Evolutionary conservation across 2,888 invertebrate species (phyloP), one percentile per base, ranked within the genome.

Genomic region (Liodrosophila aerea): DNA sequence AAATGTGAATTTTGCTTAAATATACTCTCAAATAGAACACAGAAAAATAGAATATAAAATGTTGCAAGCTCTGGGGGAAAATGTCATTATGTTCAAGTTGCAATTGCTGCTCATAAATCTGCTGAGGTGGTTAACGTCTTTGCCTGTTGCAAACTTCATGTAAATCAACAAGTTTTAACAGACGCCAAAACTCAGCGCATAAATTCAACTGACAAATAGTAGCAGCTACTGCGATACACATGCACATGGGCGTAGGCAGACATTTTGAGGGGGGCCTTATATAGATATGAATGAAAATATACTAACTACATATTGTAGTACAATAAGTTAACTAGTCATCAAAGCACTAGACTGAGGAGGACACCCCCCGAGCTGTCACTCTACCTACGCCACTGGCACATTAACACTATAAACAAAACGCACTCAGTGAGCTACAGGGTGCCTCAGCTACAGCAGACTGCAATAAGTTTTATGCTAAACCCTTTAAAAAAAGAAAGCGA

Each of bases 111-210:
- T 34, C 44, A 58, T 45, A 39, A 56, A 45, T 61, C 16, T 27
- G 16, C 16, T 37, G 41, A 7, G 12, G 2, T 15, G 56, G 36
- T 16, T 71, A 56, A 40, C 16, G 33, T 53, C 50, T 43, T 27
- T 36, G 27, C 8, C 16, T 7, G 43, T 43, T 7, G 40, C 7
- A 4, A n/a, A 36, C 31, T 12, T n/a, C 37, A 27, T 34, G 39
- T 59, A 60, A 76, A 70, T 77, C 77, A 81, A 77, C 73, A 81
- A 77, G 78, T 81, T 72, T 65, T n/a, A 3, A n/a, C 16, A 9
- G 22, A 22, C 22, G 18, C 43, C 18, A 45, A 44, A 50, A 46
- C 43, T 46, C 15, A 43, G 45, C 40, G 52, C 78, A 73, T 67
- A 70, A 76, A 75, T 76, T 66, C 43, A 22, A 52, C 47, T 54